These are phyloP conservation scores for Parelbella ahira DNA, from an alignment of 2,888 invertebrate genomes.

Conservation along the genomic window DNA sequence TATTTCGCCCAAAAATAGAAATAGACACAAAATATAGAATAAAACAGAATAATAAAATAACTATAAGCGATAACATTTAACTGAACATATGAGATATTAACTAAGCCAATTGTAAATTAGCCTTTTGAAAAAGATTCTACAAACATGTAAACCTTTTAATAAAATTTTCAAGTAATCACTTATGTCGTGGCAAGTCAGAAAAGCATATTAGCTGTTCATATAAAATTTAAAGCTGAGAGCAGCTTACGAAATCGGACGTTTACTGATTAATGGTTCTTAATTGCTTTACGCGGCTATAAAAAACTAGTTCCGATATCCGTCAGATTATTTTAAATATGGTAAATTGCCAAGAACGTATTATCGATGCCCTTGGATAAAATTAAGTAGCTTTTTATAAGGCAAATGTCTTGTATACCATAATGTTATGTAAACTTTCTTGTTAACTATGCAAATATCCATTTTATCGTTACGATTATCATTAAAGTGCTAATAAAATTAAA, in stretches of 20 bases:
- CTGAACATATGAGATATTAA: too few species aligned
- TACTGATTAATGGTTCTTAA: slow-evolving; percentile 9
- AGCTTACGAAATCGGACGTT: slow-evolving; percentile 1
- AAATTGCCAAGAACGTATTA: slow-evolving; percentile 1
- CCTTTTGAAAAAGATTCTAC: too few species aligned
- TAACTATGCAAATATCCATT: slow-evolving; percentile 1
- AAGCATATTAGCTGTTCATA: background rate
- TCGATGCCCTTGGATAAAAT: background rate
- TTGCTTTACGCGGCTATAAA: background rate
- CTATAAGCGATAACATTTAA: too few species aligned
- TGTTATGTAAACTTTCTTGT: background rate
- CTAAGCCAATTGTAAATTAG: too few species aligned
- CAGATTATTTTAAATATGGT: slow-evolving; percentile 1
- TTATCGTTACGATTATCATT: background rate
- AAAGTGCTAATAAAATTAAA: slow-evolving; percentile 3
- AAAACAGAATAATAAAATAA: too few species aligned
- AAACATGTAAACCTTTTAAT: too few species aligned
- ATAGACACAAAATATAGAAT: too few species aligned
- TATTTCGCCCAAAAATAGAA: too few species aligned
- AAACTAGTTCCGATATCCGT: slow-evolving; percentile 2
- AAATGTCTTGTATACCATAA: background rate
- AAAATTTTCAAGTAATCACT: too few species aligned
- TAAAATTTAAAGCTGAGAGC: too few species aligned
- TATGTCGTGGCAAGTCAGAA: too few species aligned
- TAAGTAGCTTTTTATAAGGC: slow-evolving; percentile 2